phyloP scores from a whole-genome alignment of 2,113 vertebrate genomes.

The Lampris megalopsis region DNA sequence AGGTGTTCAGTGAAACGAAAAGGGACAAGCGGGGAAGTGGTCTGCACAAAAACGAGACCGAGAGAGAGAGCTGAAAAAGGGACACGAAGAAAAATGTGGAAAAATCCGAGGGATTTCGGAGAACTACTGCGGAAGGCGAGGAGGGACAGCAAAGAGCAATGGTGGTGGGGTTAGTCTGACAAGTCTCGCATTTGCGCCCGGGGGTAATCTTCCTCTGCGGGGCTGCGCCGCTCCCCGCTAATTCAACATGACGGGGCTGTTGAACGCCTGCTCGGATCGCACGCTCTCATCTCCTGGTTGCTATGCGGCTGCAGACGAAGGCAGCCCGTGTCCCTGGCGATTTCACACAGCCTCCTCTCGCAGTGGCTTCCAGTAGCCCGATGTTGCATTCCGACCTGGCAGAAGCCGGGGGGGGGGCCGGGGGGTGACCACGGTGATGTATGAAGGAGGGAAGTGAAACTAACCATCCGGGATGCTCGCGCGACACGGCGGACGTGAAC shows the following conservation, averaged over 20 bases:
- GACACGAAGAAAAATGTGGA: constrained; percentile 40
- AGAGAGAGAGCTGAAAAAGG: constrained; percentile 5
- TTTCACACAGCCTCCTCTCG: constrained; percentile 55
- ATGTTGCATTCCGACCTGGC: constrained; percentile 29
- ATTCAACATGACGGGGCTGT: constrained; percentile 71
- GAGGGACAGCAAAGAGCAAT: constrained; percentile 24
- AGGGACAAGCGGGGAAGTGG: neutral
- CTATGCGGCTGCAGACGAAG: constrained; percentile 71
- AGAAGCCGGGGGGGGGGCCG: neutral
- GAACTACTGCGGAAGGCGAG: constrained; percentile 11
- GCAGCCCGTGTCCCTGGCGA: constrained; percentile 51
- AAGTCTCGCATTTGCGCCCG: constrained; percentile 62
- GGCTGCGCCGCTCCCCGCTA: constrained; percentile 57
- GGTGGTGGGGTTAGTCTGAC: constrained; percentile 40
- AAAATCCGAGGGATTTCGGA: constrained; percentile 34
- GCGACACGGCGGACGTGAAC: too few relatives aligned
- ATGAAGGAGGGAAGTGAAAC: neutral
- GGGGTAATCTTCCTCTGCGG: constrained; percentile 52
- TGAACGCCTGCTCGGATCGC: constrained; percentile 54
- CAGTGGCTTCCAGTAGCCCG: constrained; percentile 39
- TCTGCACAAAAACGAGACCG: constrained; percentile 14
- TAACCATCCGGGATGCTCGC: too few relatives aligned
- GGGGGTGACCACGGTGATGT: constrained; percentile 10
- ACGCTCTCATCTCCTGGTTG: constrained; percentile 62
- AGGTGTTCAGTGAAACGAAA: neutral